These are phyloP conservation scores for Sminthurinus aureus DNA, from an alignment of 2,888 invertebrate genomes.

Conservation along the genomic window DNA sequence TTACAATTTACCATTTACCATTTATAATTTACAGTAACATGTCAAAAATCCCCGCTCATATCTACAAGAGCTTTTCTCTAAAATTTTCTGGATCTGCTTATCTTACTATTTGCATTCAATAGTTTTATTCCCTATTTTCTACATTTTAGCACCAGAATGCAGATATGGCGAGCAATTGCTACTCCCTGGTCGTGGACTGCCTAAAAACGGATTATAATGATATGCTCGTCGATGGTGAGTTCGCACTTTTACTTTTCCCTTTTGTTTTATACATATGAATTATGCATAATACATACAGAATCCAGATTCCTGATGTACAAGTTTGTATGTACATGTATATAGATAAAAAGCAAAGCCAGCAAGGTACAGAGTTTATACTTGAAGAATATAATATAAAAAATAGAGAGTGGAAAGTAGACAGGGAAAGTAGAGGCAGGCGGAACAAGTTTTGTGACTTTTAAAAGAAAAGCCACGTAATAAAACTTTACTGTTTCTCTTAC, in stretches of 20 bases:
- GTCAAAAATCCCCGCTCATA: background rate
- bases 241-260: background rate
- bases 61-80: background rate
- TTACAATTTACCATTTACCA: background rate
- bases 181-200: slow-evolving; percentile 51
- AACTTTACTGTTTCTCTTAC: background rate
- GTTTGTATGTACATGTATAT: background rate
- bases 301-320: background rate
- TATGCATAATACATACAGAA: too few relatives aligned
- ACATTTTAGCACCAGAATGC: slow-evolving; percentile 46
- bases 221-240: slow-evolving; percentile 51
- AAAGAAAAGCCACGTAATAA: background rate
- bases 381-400: background rate
- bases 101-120: background rate
- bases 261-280: slow-evolving; percentile 1
- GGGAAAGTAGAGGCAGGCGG: background rate
- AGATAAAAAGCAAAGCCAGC: background rate
- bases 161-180: slow-evolving; percentile 46
- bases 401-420: background rate
- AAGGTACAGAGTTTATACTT: background rate
- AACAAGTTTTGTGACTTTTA: background rate
- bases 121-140: slow-evolving; percentile 5
- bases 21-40: background rate
- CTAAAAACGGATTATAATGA: slow-evolving; percentile 52
- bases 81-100: background rate